Conservation (phyloP, 2,113 vertebrate species). For the Oophaga pumilio region DNA sequence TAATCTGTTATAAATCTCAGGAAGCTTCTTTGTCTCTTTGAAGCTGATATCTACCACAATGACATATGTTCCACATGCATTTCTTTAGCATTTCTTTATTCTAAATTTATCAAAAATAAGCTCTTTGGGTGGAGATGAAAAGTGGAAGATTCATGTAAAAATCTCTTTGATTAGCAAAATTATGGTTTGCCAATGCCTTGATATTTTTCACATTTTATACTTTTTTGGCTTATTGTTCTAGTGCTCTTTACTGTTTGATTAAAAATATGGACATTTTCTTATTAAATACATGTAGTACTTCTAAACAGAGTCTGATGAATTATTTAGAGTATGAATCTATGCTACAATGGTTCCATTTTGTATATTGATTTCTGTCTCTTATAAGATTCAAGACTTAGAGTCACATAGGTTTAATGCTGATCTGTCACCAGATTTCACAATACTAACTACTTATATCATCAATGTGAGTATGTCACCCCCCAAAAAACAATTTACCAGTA, state of each 20-base stretch:
- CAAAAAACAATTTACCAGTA: too few species aligned
- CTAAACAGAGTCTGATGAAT: not conserved
- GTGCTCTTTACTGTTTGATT: not conserved
- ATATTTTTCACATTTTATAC: not conserved
- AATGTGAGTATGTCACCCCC: too few species aligned
- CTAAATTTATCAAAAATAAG: not conserved
- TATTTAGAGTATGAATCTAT: not conserved
- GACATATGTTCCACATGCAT: not conserved
- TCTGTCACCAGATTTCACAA: not conserved
- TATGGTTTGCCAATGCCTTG: not conserved
- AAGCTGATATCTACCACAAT: not conserved
- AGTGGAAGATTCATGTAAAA: constrained; percentile 3
- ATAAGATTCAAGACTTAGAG: not conserved
- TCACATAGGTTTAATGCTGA: not conserved
- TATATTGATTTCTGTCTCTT: not conserved
- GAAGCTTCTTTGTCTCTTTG: not conserved
- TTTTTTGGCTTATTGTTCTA: not conserved
- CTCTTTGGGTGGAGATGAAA: not conserved
- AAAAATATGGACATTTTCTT: not conserved
- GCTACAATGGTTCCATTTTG: not conserved
- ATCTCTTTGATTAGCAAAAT: not conserved
- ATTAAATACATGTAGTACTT: too few species aligned
- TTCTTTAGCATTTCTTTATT: not conserved
- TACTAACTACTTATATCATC: too few species aligned
- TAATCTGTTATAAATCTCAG: constrained; percentile 7